Conservation (phyloP, 2,113 vertebrate genomes). For the Cebidichthys violaceus region DNA sequence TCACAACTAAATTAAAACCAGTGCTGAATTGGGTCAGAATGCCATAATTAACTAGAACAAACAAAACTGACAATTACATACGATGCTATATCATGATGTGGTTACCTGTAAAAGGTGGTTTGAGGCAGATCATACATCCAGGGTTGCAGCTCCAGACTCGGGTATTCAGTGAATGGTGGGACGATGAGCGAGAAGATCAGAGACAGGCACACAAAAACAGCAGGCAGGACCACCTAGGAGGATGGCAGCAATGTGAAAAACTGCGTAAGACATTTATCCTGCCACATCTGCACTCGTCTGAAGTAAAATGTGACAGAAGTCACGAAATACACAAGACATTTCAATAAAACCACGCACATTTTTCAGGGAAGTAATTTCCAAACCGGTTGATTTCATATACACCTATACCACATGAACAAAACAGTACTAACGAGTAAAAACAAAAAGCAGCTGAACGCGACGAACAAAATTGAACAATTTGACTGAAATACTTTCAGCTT, state of each 20-base stretch:
- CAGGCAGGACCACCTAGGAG: constrained; percentile 91
- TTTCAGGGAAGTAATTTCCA: neutral
- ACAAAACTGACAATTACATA: neutral
- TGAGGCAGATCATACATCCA: constrained; percentile 95
- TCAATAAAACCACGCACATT: neutral
- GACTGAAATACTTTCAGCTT: neutral
- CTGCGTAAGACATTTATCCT: constrained; percentile 2
- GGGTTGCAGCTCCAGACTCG: constrained; percentile 93
- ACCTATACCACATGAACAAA: neutral
- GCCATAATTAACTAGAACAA: neutral
- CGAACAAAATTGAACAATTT: neutral
- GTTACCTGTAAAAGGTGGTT: constrained; percentile 95
- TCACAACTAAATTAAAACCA: neutral
- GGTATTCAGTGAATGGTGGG: constrained; percentile 94
- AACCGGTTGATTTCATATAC: neutral
- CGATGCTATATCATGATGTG: neutral
- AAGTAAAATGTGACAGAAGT: constrained; percentile 13
- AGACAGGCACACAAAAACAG: constrained; percentile 94
- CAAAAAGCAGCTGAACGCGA: neutral
- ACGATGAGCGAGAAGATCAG: constrained; percentile 96
- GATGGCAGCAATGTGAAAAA: neutral
- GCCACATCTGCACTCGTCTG: neutral
- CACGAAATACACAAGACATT: neutral
- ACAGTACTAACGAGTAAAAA: neutral
- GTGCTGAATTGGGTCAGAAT: neutral